Evolutionary conservation across 1,140 invertebrate genomes (phyloP).

Genomic region (Pygmarrhopalites habei): DNA sequence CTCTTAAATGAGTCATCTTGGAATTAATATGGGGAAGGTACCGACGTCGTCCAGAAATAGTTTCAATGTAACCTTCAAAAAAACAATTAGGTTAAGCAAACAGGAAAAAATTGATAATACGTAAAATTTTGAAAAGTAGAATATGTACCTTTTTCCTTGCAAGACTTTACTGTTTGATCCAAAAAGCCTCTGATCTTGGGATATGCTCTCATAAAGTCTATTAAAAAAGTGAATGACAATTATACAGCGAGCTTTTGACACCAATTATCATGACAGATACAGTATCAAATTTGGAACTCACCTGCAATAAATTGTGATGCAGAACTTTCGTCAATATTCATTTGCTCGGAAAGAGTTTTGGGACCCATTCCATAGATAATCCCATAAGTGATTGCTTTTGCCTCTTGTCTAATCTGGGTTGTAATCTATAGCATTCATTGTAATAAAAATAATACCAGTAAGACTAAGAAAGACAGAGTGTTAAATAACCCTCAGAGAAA

Average conservation of each 20-base stretch:
- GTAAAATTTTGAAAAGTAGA: too few relatives aligned
- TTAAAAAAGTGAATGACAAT: too few relatives aligned
- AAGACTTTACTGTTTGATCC: slow-evolving; percentile 57
- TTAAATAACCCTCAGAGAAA: too few relatives aligned
- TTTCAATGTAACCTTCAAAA: slow-evolving; percentile 84
- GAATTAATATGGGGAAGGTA: slow-evolving; percentile 71
- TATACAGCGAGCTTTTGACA: too few relatives aligned
- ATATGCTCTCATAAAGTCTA: slow-evolving; percentile 75
- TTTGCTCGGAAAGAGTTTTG: slow-evolving; percentile 69
- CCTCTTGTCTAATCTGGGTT: slow-evolving; percentile 67
- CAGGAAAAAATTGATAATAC: too few relatives aligned
- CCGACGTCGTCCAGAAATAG: slow-evolving; percentile 68
- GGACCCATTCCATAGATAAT: slow-evolving; percentile 97
- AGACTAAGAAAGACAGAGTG: too few relatives aligned
- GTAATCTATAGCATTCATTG: slow-evolving; percentile 59
- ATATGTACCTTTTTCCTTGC: slow-evolving; percentile 54
- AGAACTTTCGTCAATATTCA: slow-evolving; percentile 71
- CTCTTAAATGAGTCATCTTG: slow-evolving; percentile 51
- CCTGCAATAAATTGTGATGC: slow-evolving; percentile 73
- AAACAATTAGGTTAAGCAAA: too few relatives aligned
- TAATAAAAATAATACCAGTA: slow-evolving; percentile 3
- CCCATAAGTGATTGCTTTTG: slow-evolving; percentile 92
- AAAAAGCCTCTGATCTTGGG: slow-evolving; percentile 61
- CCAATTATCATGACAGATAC: too few relatives aligned
- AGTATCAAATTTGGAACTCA: too few relatives aligned